Evolutionary conservation across 2,113 vertebrate genomes (phyloP).

Genomic region (Sebastes fasciatus): DNA sequence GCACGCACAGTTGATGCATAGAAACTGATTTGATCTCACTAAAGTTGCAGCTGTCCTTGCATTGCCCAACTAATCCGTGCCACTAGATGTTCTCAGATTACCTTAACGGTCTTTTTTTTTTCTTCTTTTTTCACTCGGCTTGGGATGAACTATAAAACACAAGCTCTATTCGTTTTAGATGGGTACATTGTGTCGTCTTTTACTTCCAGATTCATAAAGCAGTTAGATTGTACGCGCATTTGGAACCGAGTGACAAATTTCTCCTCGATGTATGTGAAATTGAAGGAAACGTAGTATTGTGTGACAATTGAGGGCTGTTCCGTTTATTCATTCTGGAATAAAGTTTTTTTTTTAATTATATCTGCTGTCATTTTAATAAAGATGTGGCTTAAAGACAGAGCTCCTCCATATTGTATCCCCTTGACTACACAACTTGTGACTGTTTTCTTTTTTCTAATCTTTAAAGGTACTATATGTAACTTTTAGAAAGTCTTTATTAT

Average conservation of each 20-base stretch:
- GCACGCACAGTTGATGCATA: conserved; percentile 3
- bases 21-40: conserved; percentile 17
- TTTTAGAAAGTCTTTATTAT: too few relatives aligned
- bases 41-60: conserved; percentile 20
- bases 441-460: not conserved
- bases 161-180: conserved; percentile 14
- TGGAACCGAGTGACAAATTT: conserved; percentile 8
- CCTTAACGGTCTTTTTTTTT: not conserved
- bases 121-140: not conserved
- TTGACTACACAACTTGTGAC: not conserved
- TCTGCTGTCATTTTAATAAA: conserved; percentile 23
- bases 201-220: conserved; percentile 8
- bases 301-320: conserved; percentile 48
- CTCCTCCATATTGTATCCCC: not conserved
- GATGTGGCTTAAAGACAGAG: not conserved
- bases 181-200: conserved; percentile 16
- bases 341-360: conserved; percentile 53
- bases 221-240: conserved; percentile 6
- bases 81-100: conserved; percentile 31
- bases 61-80: conserved; percentile 34
- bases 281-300: conserved; percentile 33
- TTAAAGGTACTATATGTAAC: not conserved
- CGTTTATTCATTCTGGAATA: conserved; percentile 65
- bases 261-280: conserved; percentile 33
- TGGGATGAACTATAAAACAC: conserved; percentile 5